Evolutionary conservation across 2,888 invertebrate species (phyloP).

Genomic region (Ennomos fuscantarius): DNA sequence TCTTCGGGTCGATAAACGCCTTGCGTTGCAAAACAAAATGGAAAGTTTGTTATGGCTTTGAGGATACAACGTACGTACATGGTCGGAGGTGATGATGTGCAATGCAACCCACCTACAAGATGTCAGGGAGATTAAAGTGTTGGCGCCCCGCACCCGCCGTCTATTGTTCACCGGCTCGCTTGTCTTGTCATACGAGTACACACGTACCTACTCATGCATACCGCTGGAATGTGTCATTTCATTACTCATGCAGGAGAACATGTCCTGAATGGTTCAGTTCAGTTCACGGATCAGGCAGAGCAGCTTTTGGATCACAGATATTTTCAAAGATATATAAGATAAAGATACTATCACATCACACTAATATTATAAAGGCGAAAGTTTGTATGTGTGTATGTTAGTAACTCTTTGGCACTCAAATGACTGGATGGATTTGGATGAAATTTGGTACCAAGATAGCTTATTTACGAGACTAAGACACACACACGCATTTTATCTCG

Average conservation of each 20-base stretch:
- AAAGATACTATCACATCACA: too few relatives aligned
- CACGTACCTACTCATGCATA: conserved; percentile 8
- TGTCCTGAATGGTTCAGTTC: conserved; percentile 2
- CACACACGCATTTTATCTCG: too few relatives aligned
- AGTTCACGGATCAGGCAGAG: too few relatives aligned
- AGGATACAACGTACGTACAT: conserved; percentile 61
- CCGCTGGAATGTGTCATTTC: conserved; percentile 48
- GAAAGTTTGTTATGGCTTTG: conserved; percentile 71
- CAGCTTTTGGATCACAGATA: background rate
- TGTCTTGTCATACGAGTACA: conserved; percentile 27
- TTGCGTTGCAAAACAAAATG: conserved; percentile 73
- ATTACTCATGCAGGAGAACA: conserved; percentile 1
- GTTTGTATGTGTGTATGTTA: too few relatives aligned
- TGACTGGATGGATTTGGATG: too few relatives aligned
- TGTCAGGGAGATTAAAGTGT: conserved; percentile 66
- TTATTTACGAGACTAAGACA: too few relatives aligned
- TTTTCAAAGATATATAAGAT: too few relatives aligned
- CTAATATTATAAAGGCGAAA: too few relatives aligned
- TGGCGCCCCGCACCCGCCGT: conserved; percentile 56
- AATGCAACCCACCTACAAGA: conserved; percentile 69
- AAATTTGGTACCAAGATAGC: too few relatives aligned
- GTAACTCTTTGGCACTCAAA: too few relatives aligned
- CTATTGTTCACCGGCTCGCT: conserved; percentile 58
- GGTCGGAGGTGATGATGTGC: conserved; percentile 75
- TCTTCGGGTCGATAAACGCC: conserved; percentile 62